These are phyloP conservation scores for Archilochus colubris DNA, from an alignment of 2,113 vertebrate genomes.

Conservation along the genomic window DNA sequence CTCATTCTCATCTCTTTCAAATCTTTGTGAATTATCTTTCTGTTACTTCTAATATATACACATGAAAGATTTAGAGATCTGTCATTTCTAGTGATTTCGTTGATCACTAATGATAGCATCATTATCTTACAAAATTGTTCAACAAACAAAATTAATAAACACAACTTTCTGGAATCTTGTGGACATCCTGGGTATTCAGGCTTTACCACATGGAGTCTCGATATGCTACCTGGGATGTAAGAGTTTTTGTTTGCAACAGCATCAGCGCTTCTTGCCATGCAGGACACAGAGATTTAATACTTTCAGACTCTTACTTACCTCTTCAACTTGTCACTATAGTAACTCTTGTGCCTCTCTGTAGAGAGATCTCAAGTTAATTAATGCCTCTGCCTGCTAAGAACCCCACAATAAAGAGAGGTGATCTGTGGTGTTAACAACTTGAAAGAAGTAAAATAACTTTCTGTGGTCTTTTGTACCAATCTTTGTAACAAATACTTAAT, in stretches of 20 bases:
- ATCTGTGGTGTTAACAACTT: background rate
- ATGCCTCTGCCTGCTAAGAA: background rate
- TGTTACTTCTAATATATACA: background rate
- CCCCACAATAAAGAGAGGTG: background rate
- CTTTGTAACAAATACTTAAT: background rate
- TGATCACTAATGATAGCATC: background rate
- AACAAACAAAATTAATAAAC: background rate
- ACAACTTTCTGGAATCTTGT: background rate
- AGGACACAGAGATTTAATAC: background rate
- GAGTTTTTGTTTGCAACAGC: background rate
- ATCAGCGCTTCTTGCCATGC: background rate
- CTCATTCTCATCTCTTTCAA: background rate
- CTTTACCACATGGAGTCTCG: background rate
- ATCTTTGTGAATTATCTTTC: background rate
- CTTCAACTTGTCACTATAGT: background rate
- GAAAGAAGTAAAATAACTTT: background rate
- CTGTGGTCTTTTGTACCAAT: background rate
- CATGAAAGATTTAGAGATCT: background rate
- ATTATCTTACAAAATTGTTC: background rate
- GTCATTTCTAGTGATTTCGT: background rate
- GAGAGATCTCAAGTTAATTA: background rate
- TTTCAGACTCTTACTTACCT: background rate
- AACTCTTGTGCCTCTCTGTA: background rate
- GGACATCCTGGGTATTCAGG: background rate
- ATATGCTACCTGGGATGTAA: background rate